Base-by-base conservation (phyloP, 2,888 invertebrate genomes). In the Agrilus cyanescens region DNA sequence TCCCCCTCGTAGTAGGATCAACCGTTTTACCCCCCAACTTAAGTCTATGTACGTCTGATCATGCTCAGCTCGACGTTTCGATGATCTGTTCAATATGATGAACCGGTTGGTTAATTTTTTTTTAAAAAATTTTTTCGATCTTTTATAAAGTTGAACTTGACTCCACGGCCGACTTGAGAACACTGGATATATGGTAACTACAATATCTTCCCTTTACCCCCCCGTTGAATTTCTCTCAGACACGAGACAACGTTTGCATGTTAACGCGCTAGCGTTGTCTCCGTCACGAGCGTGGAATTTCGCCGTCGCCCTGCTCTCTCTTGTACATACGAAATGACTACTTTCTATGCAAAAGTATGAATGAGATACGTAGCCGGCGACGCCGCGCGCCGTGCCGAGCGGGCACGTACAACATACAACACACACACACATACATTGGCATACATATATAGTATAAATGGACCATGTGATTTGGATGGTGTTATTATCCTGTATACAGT, bases 301-400 rank as follows among this genome's bases (percentile, higher is more conserved):
- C 45, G 32, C 48, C 52, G 56, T 59, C 55, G 50, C 50, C 53
- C 56, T 25, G 52, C 52, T 51, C 63, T 61, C 60, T 58, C 58
- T 65, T 62, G 60, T 55, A 65, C 67, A 67, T 66, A 63, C 66
- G 60, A 70, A 71, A 69, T 70, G 68, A 71, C 69, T 68, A 68
- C 71, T 72, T 71, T 71, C 70, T 68, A 73, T 73, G 72, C 70
- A 72, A 72, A 73, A 72, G 71, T 71, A 72, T 72, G 72, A 74
- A 74, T 72, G 72, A 72, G 71, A 71, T 70, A 67, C 67, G 61
- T 52, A 32, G 43, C 39, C 46, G 47, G 42, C 40, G 43, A 40
- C 14, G 14, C 14, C 14, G 33, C 51, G 50, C 62, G 60, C 58
- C 57, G 25, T 25, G 25, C 25, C 10, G 25, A 25, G 57, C 60